Conservation (phyloP, 1,140 invertebrate species). For the Riptortus pedestris region DNA sequence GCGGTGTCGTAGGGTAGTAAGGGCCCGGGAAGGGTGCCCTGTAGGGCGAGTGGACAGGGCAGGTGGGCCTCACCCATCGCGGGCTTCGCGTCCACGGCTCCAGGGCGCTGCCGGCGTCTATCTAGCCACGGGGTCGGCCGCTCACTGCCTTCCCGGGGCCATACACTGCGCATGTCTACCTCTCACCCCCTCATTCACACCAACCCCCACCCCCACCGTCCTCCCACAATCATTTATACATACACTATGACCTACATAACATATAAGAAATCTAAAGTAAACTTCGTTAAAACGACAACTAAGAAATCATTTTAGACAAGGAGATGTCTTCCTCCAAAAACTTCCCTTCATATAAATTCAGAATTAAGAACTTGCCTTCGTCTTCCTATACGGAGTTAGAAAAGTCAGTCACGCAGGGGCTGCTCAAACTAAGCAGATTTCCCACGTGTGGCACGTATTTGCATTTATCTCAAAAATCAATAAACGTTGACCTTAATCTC, state of each 20-base stretch:
- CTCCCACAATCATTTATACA: background rate
- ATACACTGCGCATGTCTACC: background rate
- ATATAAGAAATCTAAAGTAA: no score
- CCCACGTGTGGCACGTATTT: no score
- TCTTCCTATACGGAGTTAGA: no score
- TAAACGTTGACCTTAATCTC: no score
- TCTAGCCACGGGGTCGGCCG: background rate
- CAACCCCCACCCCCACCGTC: background rate
- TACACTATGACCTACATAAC: background rate
- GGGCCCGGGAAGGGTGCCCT: conserved; percentile 13
- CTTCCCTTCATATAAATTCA: no score
- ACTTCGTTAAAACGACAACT: no score
- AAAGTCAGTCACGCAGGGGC: no score
- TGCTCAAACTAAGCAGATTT: no score
- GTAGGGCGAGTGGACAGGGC: conserved; percentile 24
- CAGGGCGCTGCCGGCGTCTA: conserved; percentile 17
- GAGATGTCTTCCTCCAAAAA: no score
- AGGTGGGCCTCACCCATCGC: conserved; percentile 25
- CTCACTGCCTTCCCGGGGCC: background rate
- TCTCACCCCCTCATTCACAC: background rate
- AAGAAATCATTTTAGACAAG: no score
- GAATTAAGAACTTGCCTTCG: no score
- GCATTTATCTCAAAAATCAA: no score
- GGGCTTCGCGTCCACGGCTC: conserved; percentile 21
- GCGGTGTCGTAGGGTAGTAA: conserved; percentile 21